Percentiles rank a stretch among this genome's conserved stretches.
Conservation (phyloP, 1,140 invertebrate species). For the Lordiphosa collinella region DNA sequence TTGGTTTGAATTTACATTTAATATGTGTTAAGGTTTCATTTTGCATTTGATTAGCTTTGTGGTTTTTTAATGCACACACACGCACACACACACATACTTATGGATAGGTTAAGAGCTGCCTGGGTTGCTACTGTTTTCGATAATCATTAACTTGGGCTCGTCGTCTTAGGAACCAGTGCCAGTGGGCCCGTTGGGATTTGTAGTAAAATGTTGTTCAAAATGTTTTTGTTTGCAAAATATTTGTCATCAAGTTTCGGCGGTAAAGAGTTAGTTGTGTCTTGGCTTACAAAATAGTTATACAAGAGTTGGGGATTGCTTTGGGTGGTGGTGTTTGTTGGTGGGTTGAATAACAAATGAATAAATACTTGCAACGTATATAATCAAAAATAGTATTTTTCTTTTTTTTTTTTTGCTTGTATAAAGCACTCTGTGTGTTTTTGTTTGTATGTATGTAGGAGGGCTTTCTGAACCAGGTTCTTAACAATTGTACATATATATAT, state of each 20-base stretch:
- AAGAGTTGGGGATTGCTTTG: conserved; percentile 13
- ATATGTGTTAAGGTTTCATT: conserved; percentile 34
- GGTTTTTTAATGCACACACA: conserved; percentile 28
- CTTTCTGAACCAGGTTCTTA: conserved; percentile 34
- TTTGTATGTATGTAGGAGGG: conserved; percentile 43
- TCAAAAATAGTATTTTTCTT: conserved; percentile 50
- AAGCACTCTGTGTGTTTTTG: conserved; percentile 35
- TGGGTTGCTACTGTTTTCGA: conserved; percentile 16
- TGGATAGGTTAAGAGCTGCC: conserved; percentile 21
- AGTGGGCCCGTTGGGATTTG: conserved; percentile 43
- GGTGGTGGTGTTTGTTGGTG: conserved; percentile 10
- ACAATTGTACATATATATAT: conserved; percentile 43
- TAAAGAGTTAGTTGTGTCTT: conserved; percentile 41
- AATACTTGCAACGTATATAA: conserved; percentile 31
- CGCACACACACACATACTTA: conserved; percentile 46
- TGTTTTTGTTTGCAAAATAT: conserved; percentile 17
- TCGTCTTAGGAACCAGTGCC: conserved; percentile 54
- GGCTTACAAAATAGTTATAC: conserved; percentile 39
- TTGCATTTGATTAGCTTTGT: conserved; percentile 32
- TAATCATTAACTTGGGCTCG: neutral
- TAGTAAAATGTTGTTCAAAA: conserved; percentile 3
- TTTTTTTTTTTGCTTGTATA: conserved; percentile 46
- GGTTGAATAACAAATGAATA: conserved; percentile 36
- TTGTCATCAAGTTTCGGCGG: conserved; percentile 36
- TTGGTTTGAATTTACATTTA: conserved; percentile 54